phyloP scores from a whole-genome alignment of 1,140 invertebrate genomes.

The Atta texana region DNA sequence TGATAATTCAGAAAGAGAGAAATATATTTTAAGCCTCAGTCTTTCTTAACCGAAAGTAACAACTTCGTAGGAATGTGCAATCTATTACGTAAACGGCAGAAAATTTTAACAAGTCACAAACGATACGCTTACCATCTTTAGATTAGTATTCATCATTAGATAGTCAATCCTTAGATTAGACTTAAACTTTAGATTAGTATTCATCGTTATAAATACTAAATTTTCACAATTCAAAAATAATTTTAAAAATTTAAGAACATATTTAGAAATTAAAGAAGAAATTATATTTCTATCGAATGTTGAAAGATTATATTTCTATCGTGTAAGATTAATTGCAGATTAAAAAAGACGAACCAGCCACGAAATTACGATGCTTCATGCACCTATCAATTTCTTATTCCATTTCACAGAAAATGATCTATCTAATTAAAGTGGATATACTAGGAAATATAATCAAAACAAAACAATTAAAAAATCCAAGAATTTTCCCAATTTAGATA shows the following conservation, averaged over 20 bases:
- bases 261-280: neutral
- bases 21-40: too few relatives aligned
- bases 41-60: too few relatives aligned
- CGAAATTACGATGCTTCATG: neutral
- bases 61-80: too few relatives aligned
- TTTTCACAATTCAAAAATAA: neutral
- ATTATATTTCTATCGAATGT: neutral
- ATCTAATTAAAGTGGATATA: neutral
- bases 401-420: neutral
- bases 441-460: neutral
- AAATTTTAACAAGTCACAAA: too few relatives aligned
- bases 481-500: slow-evolving; percentile 7
- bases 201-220: neutral
- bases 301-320: slow-evolving; percentile 1
- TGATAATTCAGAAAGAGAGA: too few relatives aligned
- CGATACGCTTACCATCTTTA: too few relatives aligned
- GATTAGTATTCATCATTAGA: neutral
- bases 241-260: neutral
- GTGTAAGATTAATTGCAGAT: slow-evolving; percentile 22
- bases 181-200: neutral
- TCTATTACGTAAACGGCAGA: too few relatives aligned
- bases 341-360: neutral
- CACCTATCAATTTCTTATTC: neutral
- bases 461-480: neutral
- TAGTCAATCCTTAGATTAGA: too few relatives aligned